Evolutionary conservation across 2,888 invertebrate genomes (phyloP), one percentile per base, ranked within the genome.

Genomic region (Pachydiplax longipennis): DNA sequence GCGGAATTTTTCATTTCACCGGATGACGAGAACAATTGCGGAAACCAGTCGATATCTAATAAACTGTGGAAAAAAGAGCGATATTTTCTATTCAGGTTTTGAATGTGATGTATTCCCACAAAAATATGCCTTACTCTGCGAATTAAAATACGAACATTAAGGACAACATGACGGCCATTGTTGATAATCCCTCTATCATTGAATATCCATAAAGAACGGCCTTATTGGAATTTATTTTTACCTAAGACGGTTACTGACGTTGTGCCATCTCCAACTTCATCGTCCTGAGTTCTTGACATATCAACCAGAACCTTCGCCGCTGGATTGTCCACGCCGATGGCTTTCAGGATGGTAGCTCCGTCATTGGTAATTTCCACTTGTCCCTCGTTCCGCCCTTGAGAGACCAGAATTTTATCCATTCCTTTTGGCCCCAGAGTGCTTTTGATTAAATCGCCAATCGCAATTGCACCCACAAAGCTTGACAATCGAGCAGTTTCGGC

Each of bases 221-320:
- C 61, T 6, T 61, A 15, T 22, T 25, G 8, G 5, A 44, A 4
- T 37, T n/a, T 82, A 12, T 58, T 93, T n/a, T 92, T 94, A 97
- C 97, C 97, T 92, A 97, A 94, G 80, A 99, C 99, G 90, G 99
- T 98, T 0, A 99, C 99, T 0, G 99, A 99, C 80, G 99, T 99
- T n/a, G 99, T 99, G 22, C 99, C 99, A 96, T 99, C 99, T 81
- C 99, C 99, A 91, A 99, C 99, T 95, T 99, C 99, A 93, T 99
- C 99, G 95, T 99, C 99, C 94, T 99, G 99, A 4, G 99, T 99
- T 94, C 98, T 97, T 22, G 99, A 98, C 96, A 99, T 99, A 92
- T 99, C 99, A n/a, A 99, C 99, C 90, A 99, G 95, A 93, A 99
- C 98, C 95, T 99, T 99, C 0, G 99, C 99, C 53, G 99, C 99